Evolutionary conservation across 2,113 vertebrate genomes (phyloP), one percentile per base, ranked within the genome.

Genomic region (Anthoscopus minutus): DNA sequence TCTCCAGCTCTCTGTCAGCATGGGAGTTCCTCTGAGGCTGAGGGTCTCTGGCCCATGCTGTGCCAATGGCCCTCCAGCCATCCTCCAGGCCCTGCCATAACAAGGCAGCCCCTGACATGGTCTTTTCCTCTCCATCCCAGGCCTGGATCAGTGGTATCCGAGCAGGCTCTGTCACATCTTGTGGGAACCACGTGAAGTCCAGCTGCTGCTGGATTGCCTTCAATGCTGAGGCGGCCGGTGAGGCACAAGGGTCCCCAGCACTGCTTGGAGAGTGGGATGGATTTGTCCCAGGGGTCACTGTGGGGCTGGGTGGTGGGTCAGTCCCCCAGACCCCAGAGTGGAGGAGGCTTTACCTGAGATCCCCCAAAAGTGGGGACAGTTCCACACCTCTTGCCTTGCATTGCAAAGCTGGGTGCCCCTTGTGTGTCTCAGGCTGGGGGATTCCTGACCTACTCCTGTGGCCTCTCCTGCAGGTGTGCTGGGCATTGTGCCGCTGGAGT

Each of bases 121-220:
- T 4, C 74, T 81, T 86, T 72, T 62, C 25, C 17, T 91, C 28
- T 88, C 28, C 11, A 44, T 95, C 73, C 15, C 94, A 99, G 99
- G 98, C 96, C 83, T 99, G 99, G 99, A 99, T 99, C 48, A 93
- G 92, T 84, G 98, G 97, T 45, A 93, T 99, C 53, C 98, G 97
- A 77, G 98, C 97, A 0, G 98, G 97, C 69, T 97, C 98, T 2
- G 17, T 96, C 27, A 13, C 96, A 4, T 98, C 98, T 71, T 98
- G 96, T 58, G 98, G 98, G 48, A 99, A 97, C 97, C 98, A 98
- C 3, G 99, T 99, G 95, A 99, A 98, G 96, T 98, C 98, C 23
- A 99, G 98, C 96, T 96, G 98, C 95, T 95, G 67, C 84, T 97
- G 98, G 82, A 97, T 99, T 5, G 98, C 98, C 2, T 99, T 99